Evolutionary conservation across 2,888 invertebrate genomes (phyloP).

Genomic region (Anthophora plumipes): DNA sequence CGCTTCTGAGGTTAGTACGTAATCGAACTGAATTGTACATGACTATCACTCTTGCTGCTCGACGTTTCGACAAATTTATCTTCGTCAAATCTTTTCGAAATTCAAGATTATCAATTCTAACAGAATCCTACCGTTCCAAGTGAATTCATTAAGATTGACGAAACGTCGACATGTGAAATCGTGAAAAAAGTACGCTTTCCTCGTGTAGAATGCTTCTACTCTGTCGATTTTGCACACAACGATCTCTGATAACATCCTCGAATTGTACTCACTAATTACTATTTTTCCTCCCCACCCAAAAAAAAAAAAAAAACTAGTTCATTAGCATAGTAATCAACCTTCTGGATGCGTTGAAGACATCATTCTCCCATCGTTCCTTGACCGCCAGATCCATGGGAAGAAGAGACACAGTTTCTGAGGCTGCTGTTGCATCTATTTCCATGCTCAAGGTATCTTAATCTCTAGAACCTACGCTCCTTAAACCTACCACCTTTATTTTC

Average conservation of each 20-base stretch:
- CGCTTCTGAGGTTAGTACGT: slow-evolving; percentile 95
- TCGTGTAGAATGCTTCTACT: slow-evolving; percentile 38
- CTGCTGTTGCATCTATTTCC: slow-evolving; percentile 93
- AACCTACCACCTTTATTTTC: not conserved
- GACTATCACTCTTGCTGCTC: not conserved
- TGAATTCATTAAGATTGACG: not conserved
- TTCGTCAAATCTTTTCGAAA: not conserved
- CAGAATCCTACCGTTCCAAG: no score
- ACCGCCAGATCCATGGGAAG: slow-evolving; percentile 93
- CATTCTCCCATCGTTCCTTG: slow-evolving; percentile 95
- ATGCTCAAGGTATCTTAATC: slow-evolving; percentile 89
- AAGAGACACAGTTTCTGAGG: slow-evolving; percentile 95
- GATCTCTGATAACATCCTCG: no score
- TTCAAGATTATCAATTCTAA: no score
- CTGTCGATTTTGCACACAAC: not conserved
- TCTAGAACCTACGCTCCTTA: no score
- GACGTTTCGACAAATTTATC: not conserved
- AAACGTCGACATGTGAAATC: slow-evolving; percentile 7
- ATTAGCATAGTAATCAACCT: slow-evolving; percentile 96
- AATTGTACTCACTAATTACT: not conserved
- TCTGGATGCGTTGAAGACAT: slow-evolving; percentile 95
- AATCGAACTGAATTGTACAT: slow-evolving; percentile 36
- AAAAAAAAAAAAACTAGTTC: no score
- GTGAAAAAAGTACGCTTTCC: slow-evolving; percentile 26
- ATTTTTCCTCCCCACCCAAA: no score